These are phyloP conservation scores for Aethina tumida DNA, from an alignment of 1,140 invertebrate species.

Conservation along the genomic window DNA sequence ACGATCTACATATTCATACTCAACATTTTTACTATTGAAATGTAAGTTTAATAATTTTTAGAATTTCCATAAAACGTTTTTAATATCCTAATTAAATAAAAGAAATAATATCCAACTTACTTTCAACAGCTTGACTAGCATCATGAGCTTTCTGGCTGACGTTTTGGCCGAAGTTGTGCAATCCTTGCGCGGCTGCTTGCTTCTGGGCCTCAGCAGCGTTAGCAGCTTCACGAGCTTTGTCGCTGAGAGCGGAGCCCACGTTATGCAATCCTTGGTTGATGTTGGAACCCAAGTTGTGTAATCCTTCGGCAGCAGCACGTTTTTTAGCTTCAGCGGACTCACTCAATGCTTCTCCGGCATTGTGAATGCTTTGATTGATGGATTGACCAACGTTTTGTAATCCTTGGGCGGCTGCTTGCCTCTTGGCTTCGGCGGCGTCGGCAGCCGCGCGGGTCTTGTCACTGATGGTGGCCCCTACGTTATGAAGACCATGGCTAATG, in stretches of 20 bases:
- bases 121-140: too few relatives aligned
- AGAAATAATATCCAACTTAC: too few relatives aligned
- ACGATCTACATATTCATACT: too few relatives aligned
- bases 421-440: neutral
- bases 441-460: constrained; percentile 12
- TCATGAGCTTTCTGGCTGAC: constrained; percentile 10
- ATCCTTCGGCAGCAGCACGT: constrained; percentile 8
- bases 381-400: neutral
- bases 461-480: constrained; percentile 18
- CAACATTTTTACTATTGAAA: constrained; percentile 2
- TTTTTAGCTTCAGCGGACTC: constrained; percentile 8
- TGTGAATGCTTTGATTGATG: constrained; percentile 6
- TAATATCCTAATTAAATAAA: too few relatives aligned
- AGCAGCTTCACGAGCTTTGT: constrained; percentile 11
- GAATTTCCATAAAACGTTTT: too few relatives aligned
- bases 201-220: constrained; percentile 5
- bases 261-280: constrained; percentile 18
- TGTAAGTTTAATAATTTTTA: too few relatives aligned
- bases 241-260: constrained; percentile 17
- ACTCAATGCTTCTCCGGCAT: constrained; percentile 2
- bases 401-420: too few relatives aligned
- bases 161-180: too few relatives aligned
- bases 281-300: constrained; percentile 12
- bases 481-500: constrained; percentile 16
- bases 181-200: neutral